Evolutionary conservation across 2,888 invertebrate genomes (phyloP), one percentile per base, ranked within the genome.

Genomic region (Iphiclides podalirius): DNA sequence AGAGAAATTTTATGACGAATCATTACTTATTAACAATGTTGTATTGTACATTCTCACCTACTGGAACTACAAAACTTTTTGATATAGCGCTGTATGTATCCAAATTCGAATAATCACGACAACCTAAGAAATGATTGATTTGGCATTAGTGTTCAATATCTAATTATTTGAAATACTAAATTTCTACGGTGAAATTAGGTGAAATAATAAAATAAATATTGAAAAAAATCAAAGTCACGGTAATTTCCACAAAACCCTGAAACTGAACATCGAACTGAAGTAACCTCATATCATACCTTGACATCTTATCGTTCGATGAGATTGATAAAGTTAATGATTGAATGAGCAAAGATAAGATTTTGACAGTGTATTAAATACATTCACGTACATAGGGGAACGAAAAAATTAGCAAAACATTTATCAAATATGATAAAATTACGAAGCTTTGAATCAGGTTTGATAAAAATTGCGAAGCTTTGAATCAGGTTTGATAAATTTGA

Each of bases 221-320:
- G n/a, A 28, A 4, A 28, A 39, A 39, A 26, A 23, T 39, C 6
- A 28, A 39, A 26, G 39, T 39, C 6, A 28, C 28, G 8, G 37
- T 38, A 20, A 33, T 33, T 38, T 15, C 33, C 20, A 38, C 26
- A 23, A 38, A 43, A 16, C 31, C 43, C 33, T 38, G 43, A 38
- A 49, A 26, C 9, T 48, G 42, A 42, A 28, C 31, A 48, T 42
- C 36, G 42, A 36, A 48, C 43, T 31, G 4, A 38, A 33, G 43
- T 39, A 28, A 44, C 49, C 39, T 17, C 13, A 42, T 40, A 49
- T 49, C 49, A 12, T 13, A 16, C 12, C 38, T 38, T 43, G 49
- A 13, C 35, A 49, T 49, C 43, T 49, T 44, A 49, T 49, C 49
- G 2, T 14, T 17, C 4, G 38, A 49, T 43, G 34, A 14, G 34